Evolutionary conservation across 2,797 vertebrate species (phyloP), one percentile per base, ranked within the genome.

Genomic region (Petrocephalus schoutedeni): DNA sequence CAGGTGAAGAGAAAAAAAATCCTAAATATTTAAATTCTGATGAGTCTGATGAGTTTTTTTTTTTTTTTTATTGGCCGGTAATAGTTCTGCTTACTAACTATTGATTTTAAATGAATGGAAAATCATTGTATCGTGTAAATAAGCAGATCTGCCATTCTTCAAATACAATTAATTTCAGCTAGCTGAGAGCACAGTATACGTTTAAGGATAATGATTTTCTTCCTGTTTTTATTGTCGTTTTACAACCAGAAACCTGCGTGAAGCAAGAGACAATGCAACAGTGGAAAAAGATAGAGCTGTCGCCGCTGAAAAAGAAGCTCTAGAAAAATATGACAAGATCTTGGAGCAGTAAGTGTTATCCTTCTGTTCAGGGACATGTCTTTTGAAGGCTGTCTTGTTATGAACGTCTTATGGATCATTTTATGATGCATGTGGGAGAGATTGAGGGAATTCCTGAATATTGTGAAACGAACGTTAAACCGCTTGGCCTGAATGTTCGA

Each of bases 241-340:
- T 84, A 14, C 49, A 74, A 91, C 41, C 91, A 99, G 98, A 93
- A 98, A 97, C 91, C 91, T 99, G 89, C 96, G 98, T 88, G 98
- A 99, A 94, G 95, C 97, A 2, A 96, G 97, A 91, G 98, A 99
- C 92, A 96, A 97, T 89, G 97, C 98, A 0, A 88, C 98, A 19
- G 91, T 97, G 89, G 98, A 99, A 94, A 98, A 96, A 92, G 97
- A 98, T 87, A 92, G 97, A 94, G 97, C 98, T 0, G 87, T 94
- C 87, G 89, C 88, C 87, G 95, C 96, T 7, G 98, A 99, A 92
- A 97, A 96, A 91, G 96, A 98, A 88, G 89, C 96, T 56, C 94
- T 97, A 90, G 96, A 95, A 91, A 98, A 97, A 95, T 96, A 98
- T 0, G 95, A 98, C 90, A 96, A 98, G 28, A 95, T 99, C 87